These are phyloP conservation scores for Apis dorsata DNA, from an alignment of 1,140 invertebrate genomes.

Conservation along the genomic window DNA sequence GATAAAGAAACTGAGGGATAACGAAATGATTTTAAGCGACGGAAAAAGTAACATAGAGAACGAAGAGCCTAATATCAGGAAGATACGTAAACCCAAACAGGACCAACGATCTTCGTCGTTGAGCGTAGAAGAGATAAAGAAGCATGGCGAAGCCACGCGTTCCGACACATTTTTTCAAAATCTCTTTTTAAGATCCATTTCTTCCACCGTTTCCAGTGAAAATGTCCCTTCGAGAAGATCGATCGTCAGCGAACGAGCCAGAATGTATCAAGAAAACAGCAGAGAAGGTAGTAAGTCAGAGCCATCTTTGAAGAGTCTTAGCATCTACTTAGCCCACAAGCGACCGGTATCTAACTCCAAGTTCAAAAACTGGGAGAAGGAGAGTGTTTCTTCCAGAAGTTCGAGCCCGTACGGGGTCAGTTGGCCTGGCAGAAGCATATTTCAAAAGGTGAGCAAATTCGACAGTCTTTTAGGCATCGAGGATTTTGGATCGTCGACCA, in stretches of 20 bases:
- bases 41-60: constrained; percentile 30
- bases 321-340: constrained; percentile 84
- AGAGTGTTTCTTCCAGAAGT: constrained; percentile 77
- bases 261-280: constrained; percentile 81
- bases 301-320: constrained; percentile 81
- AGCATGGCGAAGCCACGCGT: constrained; percentile 81
- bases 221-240: constrained; percentile 76
- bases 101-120: constrained; percentile 41
- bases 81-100: constrained; percentile 9
- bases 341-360: constrained; percentile 86
- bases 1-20: constrained; percentile 53
- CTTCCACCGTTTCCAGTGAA: constrained; percentile 68
- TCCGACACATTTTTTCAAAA: constrained; percentile 86
- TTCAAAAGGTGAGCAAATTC: constrained; percentile 75
- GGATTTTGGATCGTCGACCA: constrained; percentile 72
- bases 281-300: constrained; percentile 78
- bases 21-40: constrained; percentile 34
- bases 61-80: neutral
- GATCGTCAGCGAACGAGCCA: constrained; percentile 83
- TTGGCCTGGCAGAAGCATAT: constrained; percentile 70
- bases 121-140: constrained; percentile 80
- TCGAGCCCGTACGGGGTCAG: constrained; percentile 74
- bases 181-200: constrained; percentile 82
- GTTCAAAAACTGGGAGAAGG: constrained; percentile 85
- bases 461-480: constrained; percentile 70